phyloP scores from a whole-genome alignment of 2,797 vertebrate genomes.

The Helarctos malayanus region DNA sequence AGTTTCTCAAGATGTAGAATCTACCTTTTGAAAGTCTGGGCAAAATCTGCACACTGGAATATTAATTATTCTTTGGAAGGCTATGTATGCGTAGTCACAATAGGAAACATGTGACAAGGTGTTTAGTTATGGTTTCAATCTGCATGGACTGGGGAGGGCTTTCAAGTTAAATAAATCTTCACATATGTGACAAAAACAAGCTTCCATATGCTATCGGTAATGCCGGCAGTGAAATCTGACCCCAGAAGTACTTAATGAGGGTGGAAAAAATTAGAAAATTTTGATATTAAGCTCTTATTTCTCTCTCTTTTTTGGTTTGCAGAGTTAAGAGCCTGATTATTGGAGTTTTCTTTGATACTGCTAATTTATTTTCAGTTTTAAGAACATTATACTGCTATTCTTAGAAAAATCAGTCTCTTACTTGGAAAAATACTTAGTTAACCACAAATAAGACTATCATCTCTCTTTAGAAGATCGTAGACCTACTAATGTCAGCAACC shows the following conservation, averaged over 20 bases:
- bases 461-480: slow-evolving; percentile 41
- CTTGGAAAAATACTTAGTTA: slow-evolving; percentile 38
- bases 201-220: background rate
- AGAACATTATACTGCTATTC: slow-evolving; percentile 41
- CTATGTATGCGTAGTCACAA: slow-evolving; percentile 42
- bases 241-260: slow-evolving; percentile 66
- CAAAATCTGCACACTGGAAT: slow-evolving; percentile 67
- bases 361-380: slow-evolving; percentile 56
- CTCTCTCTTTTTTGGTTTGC: slow-evolving; percentile 4
- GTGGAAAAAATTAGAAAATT: slow-evolving; percentile 63
- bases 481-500: background rate
- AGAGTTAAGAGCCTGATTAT: slow-evolving; percentile 13
- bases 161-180: slow-evolving; percentile 83
- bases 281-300: slow-evolving; percentile 63
- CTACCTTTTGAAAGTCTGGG: slow-evolving; percentile 63
- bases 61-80: slow-evolving; percentile 77
- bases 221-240: slow-evolving; percentile 69
- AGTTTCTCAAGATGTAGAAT: slow-evolving; percentile 55
- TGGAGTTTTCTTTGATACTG: slow-evolving; percentile 45
- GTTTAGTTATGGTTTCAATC: slow-evolving; percentile 72
- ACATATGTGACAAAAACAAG: slow-evolving; percentile 73
- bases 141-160: slow-evolving; percentile 53
- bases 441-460: slow-evolving; percentile 24
- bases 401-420: slow-evolving; percentile 20
- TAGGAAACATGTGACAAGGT: slow-evolving; percentile 79